Evolutionary conservation across 1,140 invertebrate species (phyloP), one percentile per base, ranked within the genome.

Genomic region (Aphidius ervi): DNA sequence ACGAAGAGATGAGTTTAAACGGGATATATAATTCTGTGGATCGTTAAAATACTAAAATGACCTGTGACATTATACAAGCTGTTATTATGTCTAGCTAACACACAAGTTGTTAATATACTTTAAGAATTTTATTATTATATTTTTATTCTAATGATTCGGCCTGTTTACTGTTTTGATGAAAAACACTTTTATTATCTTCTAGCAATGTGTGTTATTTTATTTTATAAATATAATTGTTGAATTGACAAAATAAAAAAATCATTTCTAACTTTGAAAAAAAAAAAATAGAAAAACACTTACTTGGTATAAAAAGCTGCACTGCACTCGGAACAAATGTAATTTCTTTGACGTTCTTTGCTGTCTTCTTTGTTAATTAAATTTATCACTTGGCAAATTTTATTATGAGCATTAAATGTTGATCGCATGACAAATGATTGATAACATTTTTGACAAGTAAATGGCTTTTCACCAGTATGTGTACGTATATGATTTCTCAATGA

Each of bases 401-500:
- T 59, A 59, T 80, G 78, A 50, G 56, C 65, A 47, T 64, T 73
- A 6, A 88, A 74, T 65, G 84, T 85, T 39, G 82, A 83, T 63
- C 84, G 82, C 16, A 86, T 79, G 0, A 83, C 85, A 70, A 94
- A 95, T 45, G 84, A 82, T 1, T 79, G 70, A 0, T 68, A 68
- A 69, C 89, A 92, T 1, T 78, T 74, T 0, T 68, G 59, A 62
- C 89, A 92, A 20, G 82, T 70, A 63, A 84, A 92, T 0, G 90
- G 90, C 63, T 89, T 87, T 70, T 95, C 93, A 20, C 88, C 85
- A 0, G 89, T 92, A 68, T 91, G 90, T 40, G 82, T 81, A 31
- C 86, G 80, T 46, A 92, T 77, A 70, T 93, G 91, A 40, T 84
- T 83, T 3, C 85, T 78, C 9, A 93, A 75, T 0, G 87, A 86